Evolutionary conservation across 2,797 vertebrate species (phyloP).

Genomic region (Xenopus petersii): DNA sequence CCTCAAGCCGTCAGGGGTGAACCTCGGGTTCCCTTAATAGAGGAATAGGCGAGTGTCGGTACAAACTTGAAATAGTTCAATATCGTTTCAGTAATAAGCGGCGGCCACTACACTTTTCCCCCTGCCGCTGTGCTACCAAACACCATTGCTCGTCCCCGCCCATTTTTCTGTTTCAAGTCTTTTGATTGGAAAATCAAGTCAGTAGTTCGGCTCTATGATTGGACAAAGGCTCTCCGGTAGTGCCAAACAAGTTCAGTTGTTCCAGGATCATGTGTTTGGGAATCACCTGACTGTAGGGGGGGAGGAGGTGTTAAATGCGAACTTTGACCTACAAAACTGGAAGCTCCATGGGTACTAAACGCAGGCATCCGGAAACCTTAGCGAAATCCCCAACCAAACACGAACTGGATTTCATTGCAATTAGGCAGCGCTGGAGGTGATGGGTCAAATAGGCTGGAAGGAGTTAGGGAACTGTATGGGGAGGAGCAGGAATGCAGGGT

Average conservation of each 20-base stretch:
- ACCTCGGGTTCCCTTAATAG: background rate
- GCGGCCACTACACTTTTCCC: background rate
- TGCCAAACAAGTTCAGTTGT: slow-evolving; percentile 50
- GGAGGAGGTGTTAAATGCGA: background rate
- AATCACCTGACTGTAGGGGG: slow-evolving; percentile 79
- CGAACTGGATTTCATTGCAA: too few relatives aligned
- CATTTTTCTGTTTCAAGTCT: background rate
- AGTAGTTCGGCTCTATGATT: slow-evolving; percentile 53
- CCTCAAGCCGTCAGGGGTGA: too few relatives aligned
- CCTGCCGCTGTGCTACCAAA: slow-evolving; percentile 58
- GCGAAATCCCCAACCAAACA: too few relatives aligned
- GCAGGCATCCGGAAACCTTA: too few relatives aligned
- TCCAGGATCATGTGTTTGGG: slow-evolving; percentile 65
- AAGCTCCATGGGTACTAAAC: too few relatives aligned
- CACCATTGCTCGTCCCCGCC: slow-evolving; percentile 43
- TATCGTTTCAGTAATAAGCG: background rate
- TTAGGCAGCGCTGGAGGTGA: too few relatives aligned
- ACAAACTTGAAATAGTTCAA: too few relatives aligned
- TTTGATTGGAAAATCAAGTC: slow-evolving; percentile 58
- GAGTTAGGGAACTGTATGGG: too few relatives aligned
- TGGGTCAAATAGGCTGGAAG: too few relatives aligned
- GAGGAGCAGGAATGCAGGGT: too few relatives aligned
- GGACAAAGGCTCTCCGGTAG: slow-evolving; percentile 52
- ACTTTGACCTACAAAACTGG: slow-evolving; percentile 19
- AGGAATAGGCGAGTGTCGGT: background rate